Percentiles rank a stretch among this genome's conserved stretches.
Evolutionary conservation across 2,797 vertebrate species (phyloP).

Genomic region (Heteromormyrus szaboi): DNA sequence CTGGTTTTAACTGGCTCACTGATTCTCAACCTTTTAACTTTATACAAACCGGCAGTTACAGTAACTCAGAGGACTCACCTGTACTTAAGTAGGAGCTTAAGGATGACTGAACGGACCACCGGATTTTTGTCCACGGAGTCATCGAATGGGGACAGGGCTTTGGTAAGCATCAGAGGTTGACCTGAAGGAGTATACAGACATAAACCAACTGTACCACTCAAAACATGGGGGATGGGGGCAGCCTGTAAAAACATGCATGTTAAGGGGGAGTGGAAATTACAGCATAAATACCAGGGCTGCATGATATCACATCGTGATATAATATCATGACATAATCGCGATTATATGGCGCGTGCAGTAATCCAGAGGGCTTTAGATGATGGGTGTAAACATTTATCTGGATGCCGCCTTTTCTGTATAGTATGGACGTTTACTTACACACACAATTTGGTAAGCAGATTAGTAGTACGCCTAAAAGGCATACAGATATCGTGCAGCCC

Average conservation of each 20-base stretch:
- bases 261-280: neutral
- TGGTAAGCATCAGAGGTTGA: slow-evolving; percentile 64
- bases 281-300: neutral
- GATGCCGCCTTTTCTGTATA: neutral
- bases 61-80: slow-evolving; percentile 60
- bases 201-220: neutral
- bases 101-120: slow-evolving; percentile 81
- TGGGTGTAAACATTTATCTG: neutral
- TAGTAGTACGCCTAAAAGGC: neutral
- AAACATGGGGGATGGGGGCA: neutral
- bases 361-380: neutral
- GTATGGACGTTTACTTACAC: neutral
- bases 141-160: slow-evolving; percentile 81
- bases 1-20: neutral
- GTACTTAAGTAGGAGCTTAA: slow-evolving; percentile 91
- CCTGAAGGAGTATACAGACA: neutral
- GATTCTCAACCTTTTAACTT: neutral
- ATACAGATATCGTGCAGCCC: neutral
- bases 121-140: slow-evolving; percentile 87
- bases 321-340: neutral
- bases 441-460: neutral
- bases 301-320: neutral
- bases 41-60: neutral
- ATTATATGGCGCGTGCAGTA: neutral
- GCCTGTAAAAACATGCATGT: neutral